Conservation (phyloP, 2,113 vertebrate genomes). For the Chauna torquata region DNA sequence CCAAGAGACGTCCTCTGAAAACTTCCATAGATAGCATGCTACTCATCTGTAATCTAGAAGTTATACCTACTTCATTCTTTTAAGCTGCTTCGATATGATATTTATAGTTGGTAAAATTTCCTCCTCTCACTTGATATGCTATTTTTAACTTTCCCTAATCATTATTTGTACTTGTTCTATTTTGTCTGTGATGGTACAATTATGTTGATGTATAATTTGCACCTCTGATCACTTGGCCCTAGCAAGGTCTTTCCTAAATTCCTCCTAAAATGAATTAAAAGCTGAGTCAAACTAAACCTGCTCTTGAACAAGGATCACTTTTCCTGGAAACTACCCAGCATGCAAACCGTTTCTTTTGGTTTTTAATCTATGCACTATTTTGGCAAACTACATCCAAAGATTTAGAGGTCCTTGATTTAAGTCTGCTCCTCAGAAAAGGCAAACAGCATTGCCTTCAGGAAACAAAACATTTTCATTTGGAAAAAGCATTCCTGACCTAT, state of each 20-base stretch:
- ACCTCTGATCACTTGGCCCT: not conserved
- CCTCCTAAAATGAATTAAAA: not conserved
- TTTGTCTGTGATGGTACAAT: not conserved
- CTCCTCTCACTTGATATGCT: not conserved
- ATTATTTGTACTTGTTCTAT: not conserved
- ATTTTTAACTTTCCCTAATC: not conserved
- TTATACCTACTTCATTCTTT: not conserved
- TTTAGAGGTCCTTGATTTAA: not conserved
- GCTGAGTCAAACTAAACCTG: not conserved
- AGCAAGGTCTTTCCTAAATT: not conserved
- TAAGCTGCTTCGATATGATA: not conserved
- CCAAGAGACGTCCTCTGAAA: not conserved
- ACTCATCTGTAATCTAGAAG: not conserved
- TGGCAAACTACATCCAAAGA: not conserved
- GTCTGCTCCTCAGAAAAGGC: not conserved
- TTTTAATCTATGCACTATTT: not conserved
- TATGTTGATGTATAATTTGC: not conserved
- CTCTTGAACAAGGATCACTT: not conserved
- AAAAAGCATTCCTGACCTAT: not conserved
- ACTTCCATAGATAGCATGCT: fast-evolving
- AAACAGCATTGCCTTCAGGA: conserved; percentile 11
- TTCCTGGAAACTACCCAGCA: not conserved
- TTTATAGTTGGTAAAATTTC: not conserved
- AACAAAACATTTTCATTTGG: conserved; percentile 5
- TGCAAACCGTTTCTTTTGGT: not conserved